Percentiles rank a stretch among this genome's conserved stretches.
Conservation (phyloP, 2,797 vertebrate species). For the Acanthiza pusilla region DNA sequence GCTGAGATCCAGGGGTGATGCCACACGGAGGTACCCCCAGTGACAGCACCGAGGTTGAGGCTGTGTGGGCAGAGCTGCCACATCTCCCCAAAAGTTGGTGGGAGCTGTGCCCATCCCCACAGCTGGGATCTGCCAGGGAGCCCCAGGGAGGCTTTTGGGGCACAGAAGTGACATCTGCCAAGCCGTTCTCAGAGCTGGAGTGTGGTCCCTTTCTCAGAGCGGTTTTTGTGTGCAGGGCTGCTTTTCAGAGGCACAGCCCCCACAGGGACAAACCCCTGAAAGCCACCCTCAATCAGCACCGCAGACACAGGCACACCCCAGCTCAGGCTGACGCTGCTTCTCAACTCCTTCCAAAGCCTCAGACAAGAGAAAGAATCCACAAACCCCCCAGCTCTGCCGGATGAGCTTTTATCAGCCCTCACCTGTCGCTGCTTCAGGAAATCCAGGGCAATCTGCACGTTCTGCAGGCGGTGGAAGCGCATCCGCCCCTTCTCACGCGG, state of each 20-base stretch:
- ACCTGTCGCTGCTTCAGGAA: slow-evolving; percentile 98
- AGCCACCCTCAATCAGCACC: accelerated
- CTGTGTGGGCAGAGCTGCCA: background rate
- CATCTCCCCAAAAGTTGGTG: background rate
- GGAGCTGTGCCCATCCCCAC: too few relatives aligned
- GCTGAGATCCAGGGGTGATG: background rate
- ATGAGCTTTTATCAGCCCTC: background rate
- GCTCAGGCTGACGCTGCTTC: background rate
- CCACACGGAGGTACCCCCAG: background rate
- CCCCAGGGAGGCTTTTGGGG: background rate
- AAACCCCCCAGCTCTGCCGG: background rate
- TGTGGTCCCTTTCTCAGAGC: background rate
- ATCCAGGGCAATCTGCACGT: slow-evolving; percentile 97
- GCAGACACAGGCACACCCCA: accelerated
- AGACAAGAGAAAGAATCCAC: background rate
- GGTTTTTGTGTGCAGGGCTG: accelerated
- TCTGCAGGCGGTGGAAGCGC: slow-evolving; percentile 96
- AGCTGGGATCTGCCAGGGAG: accelerated
- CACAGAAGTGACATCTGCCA: background rate
- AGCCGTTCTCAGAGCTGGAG: background rate
- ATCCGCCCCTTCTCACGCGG: slow-evolving; percentile 96
- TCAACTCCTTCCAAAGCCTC: accelerated
- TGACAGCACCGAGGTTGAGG: accelerated
- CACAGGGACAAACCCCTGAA: background rate
- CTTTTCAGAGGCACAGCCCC: background rate